Conservation (phyloP, 2,888 invertebrate species). For the Pherbina coryleti region DNA sequence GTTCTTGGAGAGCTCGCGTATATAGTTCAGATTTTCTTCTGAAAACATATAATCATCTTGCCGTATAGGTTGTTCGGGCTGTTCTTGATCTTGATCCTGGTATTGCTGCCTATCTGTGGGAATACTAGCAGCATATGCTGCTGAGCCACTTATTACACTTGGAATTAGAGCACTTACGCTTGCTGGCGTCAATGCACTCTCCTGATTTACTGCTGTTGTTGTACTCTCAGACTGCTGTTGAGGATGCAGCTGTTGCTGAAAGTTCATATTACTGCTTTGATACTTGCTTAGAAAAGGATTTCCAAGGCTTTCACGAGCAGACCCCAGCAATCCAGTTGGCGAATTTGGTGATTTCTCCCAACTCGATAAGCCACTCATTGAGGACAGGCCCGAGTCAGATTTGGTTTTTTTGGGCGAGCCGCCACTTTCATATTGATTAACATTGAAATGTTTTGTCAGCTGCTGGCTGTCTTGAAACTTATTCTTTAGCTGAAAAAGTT, state of each 20-base stretch:
- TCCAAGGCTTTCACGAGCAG: not conserved
- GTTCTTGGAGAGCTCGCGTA: slow-evolving; percentile 68
- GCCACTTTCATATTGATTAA: slow-evolving; percentile 7
- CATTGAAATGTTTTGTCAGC: slow-evolving; percentile 45
- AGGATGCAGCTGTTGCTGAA: slow-evolving; percentile 35
- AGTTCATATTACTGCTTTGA: slow-evolving; percentile 46
- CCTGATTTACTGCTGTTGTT: not conserved
- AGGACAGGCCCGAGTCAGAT: slow-evolving; percentile 88
- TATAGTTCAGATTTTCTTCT: slow-evolving; percentile 68
- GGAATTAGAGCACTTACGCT: slow-evolving; percentile 36
- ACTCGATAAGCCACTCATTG: slow-evolving; percentile 89
- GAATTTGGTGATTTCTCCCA: slow-evolving; percentile 88
- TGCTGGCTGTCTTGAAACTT: slow-evolving; percentile 21
- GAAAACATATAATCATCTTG: slow-evolving; percentile 60
- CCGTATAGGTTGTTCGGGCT: not conserved
- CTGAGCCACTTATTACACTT: slow-evolving; percentile 37
- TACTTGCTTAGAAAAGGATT: slow-evolving; percentile 49
- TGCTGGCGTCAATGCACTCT: not conserved
- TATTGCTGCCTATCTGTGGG: slow-evolving; percentile 36
- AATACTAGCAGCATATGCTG: slow-evolving; percentile 12
- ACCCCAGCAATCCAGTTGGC: slow-evolving; percentile 56
- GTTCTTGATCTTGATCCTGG: not conserved
- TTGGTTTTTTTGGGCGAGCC: slow-evolving; percentile 71
- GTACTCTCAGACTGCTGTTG: not conserved
- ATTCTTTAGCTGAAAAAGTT: slow-evolving; percentile 47